Evolutionary conservation across 2,113 vertebrate genomes (phyloP), one percentile per base, ranked within the genome.

Genomic region (Muntiacus muntjak): DNA sequence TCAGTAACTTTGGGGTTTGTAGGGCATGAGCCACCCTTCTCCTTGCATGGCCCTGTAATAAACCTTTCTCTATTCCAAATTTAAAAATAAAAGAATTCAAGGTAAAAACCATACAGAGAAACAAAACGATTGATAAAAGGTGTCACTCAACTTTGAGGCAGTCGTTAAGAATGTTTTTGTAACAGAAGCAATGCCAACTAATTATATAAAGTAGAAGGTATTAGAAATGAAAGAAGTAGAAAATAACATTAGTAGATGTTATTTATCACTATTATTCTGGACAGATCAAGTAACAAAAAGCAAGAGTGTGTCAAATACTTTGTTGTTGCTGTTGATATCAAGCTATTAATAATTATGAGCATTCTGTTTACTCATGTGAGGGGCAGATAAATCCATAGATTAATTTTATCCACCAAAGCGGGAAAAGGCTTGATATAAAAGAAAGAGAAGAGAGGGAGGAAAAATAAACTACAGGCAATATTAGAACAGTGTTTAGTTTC

Each of bases 151-250:
- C 8, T 91, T 89, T 91, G 82, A 78, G 4, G 2, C 8, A 76
- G 26, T 47, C 8, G 15, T 54, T 88, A 93, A 85, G 17, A 82
- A 57, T 16, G 16, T 47, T 89, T 86, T 52, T 25, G 3, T 78
- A 85, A 81, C 30, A 88, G 94, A 94, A 71, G 54, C 47, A 82
- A 78, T 83, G 26, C 5, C 55, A 95, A 93, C 28, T 21, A 93
- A 78, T 91, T 36, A 83, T 83, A 83, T 86, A 91, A 93, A 79
- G 71, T 84, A 64, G 88, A 88, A 91, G 23, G 28, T 30, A 54
- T 62, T 96, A 88, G 43, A 96, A 85, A 95, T 93, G 5, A 23
- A 89, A 83, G 55, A 74, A 89, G 19, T 60, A 94, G 50, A 96
- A 89, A 33, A 60, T 81, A 82, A 88, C 11, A 78, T 50, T 82